Evolutionary conservation across 2,888 invertebrate species (phyloP).

Genomic region (Odontocerum albicorne): DNA sequence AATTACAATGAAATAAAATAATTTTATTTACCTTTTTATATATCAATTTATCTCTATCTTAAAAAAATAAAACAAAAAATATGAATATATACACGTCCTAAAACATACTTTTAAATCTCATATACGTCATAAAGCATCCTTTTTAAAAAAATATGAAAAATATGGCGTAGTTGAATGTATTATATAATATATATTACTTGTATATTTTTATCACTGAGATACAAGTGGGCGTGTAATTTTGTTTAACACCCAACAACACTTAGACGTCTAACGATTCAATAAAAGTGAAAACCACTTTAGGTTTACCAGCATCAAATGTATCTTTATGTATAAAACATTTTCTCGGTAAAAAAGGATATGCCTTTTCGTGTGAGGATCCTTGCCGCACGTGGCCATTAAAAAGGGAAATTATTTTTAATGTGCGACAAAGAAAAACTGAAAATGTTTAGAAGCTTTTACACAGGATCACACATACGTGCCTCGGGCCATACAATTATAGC

Average conservation of each 20-base stretch:
- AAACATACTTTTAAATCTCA: no score
- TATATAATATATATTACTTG: no score
- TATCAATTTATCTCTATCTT: no score
- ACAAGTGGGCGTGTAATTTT: background rate
- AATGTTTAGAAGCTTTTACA: conserved; percentile 17
- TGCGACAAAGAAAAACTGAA: conserved; percentile 12
- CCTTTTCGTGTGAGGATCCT: conserved; percentile 9
- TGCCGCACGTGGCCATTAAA: conserved; percentile 5
- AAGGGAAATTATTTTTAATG: background rate
- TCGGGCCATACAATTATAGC: no score
- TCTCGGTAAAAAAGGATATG: conserved; percentile 5
- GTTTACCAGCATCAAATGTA: background rate
- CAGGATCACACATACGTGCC: background rate
- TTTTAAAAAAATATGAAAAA: no score
- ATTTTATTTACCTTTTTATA: no score
- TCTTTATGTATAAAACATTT: background rate
- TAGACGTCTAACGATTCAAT: conserved; percentile 15
- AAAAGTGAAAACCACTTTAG: conserved; percentile 11
- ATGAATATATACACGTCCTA: no score
- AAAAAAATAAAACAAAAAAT: no score
- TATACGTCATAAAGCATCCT: no score
- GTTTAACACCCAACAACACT: conserved; percentile 5
- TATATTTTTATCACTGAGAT: no score
- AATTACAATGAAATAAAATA: no score
- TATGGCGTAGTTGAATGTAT: no score